Evolutionary conservation across 2,888 invertebrate genomes (phyloP).

Genomic region (Cacoxenus indagator): DNA sequence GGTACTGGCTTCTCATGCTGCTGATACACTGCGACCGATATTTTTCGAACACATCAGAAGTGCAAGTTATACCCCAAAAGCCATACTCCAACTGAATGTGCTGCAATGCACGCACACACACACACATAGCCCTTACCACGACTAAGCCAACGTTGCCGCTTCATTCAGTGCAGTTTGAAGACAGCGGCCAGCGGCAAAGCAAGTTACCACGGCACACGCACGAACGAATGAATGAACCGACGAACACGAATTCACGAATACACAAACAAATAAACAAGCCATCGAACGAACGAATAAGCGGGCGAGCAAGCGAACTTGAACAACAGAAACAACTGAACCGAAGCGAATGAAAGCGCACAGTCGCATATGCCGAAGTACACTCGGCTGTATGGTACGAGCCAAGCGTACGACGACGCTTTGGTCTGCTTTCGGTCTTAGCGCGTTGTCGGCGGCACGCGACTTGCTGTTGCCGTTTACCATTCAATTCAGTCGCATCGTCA

Average conservation of each 20-base stretch:
- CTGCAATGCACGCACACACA: not conserved
- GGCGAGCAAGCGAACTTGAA: not conserved
- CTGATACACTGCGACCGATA: not conserved
- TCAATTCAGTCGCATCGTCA: slow-evolving; percentile 16
- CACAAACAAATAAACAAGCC: not conserved
- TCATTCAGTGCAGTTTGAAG: not conserved
- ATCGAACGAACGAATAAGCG: not conserved
- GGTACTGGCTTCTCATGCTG: slow-evolving; percentile 4
- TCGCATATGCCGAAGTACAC: not conserved
- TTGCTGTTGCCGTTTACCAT: not conserved
- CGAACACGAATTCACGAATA: not conserved
- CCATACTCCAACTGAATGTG: slow-evolving; percentile 15
- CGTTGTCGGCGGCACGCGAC: not conserved
- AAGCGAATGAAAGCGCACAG: not conserved
- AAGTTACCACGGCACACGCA: not conserved
- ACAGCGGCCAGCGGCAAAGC: not conserved
- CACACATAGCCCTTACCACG: not conserved
- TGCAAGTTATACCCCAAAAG: slow-evolving; percentile 44
- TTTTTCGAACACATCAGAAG: too few species aligned
- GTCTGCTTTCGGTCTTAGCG: not conserved
- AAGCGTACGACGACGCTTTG: not conserved
- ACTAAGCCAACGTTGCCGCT: not conserved
- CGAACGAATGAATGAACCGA: not conserved
- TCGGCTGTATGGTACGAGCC: not conserved
- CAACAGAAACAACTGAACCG: too few species aligned